Evolutionary conservation across 1,140 invertebrate species (phyloP).

Genomic region (Leptoteleia sp.): DNA sequence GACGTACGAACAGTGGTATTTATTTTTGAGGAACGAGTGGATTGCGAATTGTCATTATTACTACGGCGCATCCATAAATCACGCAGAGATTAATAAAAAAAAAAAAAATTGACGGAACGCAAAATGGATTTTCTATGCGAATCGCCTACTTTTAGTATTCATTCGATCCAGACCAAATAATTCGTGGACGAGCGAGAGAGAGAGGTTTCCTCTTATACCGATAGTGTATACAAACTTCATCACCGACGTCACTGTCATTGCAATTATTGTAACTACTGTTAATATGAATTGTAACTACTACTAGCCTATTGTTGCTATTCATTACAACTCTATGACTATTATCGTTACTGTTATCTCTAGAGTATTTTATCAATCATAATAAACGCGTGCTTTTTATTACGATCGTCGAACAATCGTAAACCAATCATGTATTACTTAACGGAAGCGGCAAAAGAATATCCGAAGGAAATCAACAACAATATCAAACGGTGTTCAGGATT

Average conservation of each 20-base stretch:
- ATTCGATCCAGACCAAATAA: slow-evolving; percentile 43
- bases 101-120: slow-evolving; percentile 35
- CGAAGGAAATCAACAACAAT: slow-evolving; percentile 39
- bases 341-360: slow-evolving; percentile 66
- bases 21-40: slow-evolving; percentile 52
- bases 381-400: slow-evolving; percentile 63
- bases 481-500: slow-evolving; percentile 46
- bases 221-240: slow-evolving; percentile 56
- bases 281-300: slow-evolving; percentile 65
- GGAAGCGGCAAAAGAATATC: slow-evolving; percentile 42
- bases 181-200: slow-evolving; percentile 17
- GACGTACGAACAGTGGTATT: slow-evolving; percentile 40
- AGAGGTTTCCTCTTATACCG: slow-evolving; percentile 43
- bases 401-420: slow-evolving; percentile 63
- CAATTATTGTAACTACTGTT: slow-evolving; percentile 63
- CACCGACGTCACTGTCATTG: slow-evolving; percentile 60
- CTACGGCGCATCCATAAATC: slow-evolving; percentile 32
- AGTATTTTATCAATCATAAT: slow-evolving; percentile 65
- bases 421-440: slow-evolving; percentile 58
- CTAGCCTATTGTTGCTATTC: slow-evolving; percentile 63
- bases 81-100: slow-evolving; percentile 22
- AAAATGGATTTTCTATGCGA: slow-evolving; percentile 51
- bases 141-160: slow-evolving; percentile 59
- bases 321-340: slow-evolving; percentile 65
- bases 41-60: slow-evolving; percentile 50